A percentile compares a stretch with the other conserved stretches of the same genome.
These are phyloP conservation scores for Vollenhovia emeryi DNA, from an alignment of 1,140 invertebrate genomes.

Conservation along the genomic window DNA sequence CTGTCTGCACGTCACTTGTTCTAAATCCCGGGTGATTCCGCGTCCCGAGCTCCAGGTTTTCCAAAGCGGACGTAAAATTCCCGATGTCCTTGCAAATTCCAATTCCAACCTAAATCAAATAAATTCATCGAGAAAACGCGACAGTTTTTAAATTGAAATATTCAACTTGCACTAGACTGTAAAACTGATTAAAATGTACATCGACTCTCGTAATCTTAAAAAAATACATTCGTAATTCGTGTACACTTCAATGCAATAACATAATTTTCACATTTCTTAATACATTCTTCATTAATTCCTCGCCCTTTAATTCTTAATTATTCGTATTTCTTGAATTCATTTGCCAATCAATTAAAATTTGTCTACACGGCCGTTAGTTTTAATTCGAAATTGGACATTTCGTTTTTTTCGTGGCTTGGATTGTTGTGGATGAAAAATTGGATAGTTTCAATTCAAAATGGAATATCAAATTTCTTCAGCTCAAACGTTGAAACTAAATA, in stretches of 20 bases:
- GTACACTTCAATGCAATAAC: not conserved
- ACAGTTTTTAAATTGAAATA: not conserved
- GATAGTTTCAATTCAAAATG: not conserved
- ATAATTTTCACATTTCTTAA: no score
- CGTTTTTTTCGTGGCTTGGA: no score
- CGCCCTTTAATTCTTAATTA: not conserved
- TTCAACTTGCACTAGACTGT: not conserved
- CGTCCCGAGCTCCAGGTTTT: slow-evolving; percentile 72
- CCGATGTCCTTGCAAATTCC: slow-evolving; percentile 61
- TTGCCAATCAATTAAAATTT: not conserved
- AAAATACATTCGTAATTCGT: not conserved
- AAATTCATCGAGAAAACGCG: not conserved
- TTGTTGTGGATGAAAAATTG: no score
- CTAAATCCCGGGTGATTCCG: slow-evolving; percentile 64
- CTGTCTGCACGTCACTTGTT: slow-evolving; percentile 74
- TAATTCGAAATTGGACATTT: not conserved
- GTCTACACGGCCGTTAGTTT: not conserved
- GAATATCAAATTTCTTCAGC: not conserved
- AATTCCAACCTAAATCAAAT: slow-evolving; percentile 35
- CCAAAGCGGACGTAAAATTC: slow-evolving; percentile 70
- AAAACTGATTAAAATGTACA: not conserved
- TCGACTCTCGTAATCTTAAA: not conserved
- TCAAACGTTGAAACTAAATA: not conserved
- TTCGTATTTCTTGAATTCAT: not conserved
- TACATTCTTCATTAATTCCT: not conserved